phyloP scores from a whole-genome alignment of 2,797 vertebrate genomes.

The Carcharodon carcharias region DNA sequence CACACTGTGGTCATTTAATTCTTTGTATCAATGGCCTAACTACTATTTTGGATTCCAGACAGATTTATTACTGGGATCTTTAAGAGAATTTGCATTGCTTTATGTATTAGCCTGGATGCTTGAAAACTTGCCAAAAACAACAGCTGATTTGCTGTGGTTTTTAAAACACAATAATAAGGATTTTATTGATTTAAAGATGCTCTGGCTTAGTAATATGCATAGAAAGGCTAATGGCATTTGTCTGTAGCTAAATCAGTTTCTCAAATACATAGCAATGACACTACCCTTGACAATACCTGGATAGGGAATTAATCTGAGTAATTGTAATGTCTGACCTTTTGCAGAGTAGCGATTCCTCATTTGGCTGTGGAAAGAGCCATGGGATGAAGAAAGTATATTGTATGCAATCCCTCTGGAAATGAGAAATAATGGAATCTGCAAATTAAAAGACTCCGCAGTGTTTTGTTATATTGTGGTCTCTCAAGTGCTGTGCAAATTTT shows the following conservation, averaged over 20 bases:
- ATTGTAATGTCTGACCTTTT: neutral
- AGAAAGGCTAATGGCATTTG: neutral
- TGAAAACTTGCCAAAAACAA: neutral
- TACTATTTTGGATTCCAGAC: neutral
- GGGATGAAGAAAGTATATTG: neutral
- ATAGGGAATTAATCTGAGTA: neutral
- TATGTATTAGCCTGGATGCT: neutral
- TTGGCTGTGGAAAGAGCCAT: neutral
- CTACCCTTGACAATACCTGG: neutral
- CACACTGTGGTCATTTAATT: neutral
- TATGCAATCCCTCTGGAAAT: slow-evolving; percentile 16
- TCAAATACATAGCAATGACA: neutral
- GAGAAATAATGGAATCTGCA: neutral
- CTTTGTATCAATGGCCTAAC: neutral
- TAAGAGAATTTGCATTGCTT: neutral
- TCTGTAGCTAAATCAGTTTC: slow-evolving; percentile 3
- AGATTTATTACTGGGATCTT: neutral
- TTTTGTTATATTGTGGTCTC: neutral
- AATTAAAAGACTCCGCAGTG: neutral
- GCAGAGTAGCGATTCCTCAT: slow-evolving; percentile 21
- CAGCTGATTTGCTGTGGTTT: neutral
- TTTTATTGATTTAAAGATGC: neutral
- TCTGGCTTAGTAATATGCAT: neutral
- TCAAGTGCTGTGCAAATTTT: neutral
- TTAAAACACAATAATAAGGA: neutral